Conservation (phyloP, 2,888 invertebrate genomes). For the Ecliptopera silaceata region DNA sequence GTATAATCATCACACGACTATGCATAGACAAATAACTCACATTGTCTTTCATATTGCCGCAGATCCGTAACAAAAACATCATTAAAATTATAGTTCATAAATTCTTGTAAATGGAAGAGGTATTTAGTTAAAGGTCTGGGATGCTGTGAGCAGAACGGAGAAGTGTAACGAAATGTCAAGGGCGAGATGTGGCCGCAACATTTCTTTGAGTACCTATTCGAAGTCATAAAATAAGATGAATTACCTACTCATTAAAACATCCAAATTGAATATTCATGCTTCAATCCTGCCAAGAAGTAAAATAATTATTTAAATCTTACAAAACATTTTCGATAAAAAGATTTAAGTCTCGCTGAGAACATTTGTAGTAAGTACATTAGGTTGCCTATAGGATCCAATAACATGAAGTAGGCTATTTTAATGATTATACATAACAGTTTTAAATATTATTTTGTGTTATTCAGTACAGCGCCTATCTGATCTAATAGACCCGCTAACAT, state of each 20-base stretch:
- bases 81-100: constrained; percentile 34
- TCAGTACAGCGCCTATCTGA: too few relatives aligned
- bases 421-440: too few relatives aligned
- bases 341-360: too few relatives aligned
- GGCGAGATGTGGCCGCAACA: constrained; percentile 43
- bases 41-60: constrained; percentile 2
- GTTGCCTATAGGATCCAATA: too few relatives aligned
- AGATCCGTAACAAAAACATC: constrained; percentile 23
- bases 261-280: constrained; percentile 5
- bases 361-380: too few relatives aligned
- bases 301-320: too few relatives aligned
- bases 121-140: constrained; percentile 53
- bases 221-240: constrained; percentile 18
- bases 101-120: constrained; percentile 43
- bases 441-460: too few relatives aligned
- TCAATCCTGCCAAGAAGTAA: too few relatives aligned
- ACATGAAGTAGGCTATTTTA: too few relatives aligned
- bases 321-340: too few relatives aligned
- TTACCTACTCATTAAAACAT: constrained; percentile 18
- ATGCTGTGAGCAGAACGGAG: constrained; percentile 49
- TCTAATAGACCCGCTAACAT: constrained; percentile 27
- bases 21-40: too few relatives aligned
- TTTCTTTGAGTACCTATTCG: constrained; percentile 33
- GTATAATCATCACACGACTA: too few relatives aligned
- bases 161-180: constrained; percentile 71